Percentiles rank a stretch among this genome's conserved stretches.
phyloP scores from a whole-genome alignment of 2,888 invertebrate species.

The Andrena praecox region DNA sequence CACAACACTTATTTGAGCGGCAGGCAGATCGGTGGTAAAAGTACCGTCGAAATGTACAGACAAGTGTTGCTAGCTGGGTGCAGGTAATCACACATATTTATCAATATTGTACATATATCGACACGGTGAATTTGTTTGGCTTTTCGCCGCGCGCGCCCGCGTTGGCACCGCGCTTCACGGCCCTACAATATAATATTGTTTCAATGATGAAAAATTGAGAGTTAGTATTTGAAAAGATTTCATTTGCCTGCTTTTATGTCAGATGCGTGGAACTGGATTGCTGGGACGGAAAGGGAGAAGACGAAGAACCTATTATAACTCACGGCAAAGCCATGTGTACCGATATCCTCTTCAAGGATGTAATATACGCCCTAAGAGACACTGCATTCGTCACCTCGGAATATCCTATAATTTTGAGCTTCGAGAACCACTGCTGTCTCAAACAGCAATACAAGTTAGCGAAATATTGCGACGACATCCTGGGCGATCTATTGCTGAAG shows the following conservation, averaged over 20 bases:
- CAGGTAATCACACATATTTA: conserved; percentile 68
- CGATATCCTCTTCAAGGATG: conserved; percentile 88
- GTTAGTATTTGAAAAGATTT: too few relatives aligned
- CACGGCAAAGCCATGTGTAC: conserved; percentile 92
- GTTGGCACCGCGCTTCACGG: too few relatives aligned
- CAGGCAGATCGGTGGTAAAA: conserved; percentile 89
- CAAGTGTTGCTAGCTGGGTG: conserved; percentile 83
- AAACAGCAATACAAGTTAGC: conserved; percentile 90
- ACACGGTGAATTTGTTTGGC: too few relatives aligned
- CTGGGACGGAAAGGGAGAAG: conserved; percentile 89
- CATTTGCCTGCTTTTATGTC: not conserved
- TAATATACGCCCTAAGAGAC: conserved; percentile 89
- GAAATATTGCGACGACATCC: conserved; percentile 89
- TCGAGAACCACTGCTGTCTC: conserved; percentile 90
- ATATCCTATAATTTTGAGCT: conserved; percentile 89
- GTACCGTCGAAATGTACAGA: conserved; percentile 89
- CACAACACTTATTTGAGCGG: conserved; percentile 88
- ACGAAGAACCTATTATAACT: conserved; percentile 90
- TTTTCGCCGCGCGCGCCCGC: too few relatives aligned
- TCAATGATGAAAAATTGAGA: too few relatives aligned
- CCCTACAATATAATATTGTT: too few relatives aligned
- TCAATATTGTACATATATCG: not conserved
- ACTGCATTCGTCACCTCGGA: conserved; percentile 90
- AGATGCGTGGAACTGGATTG: conserved; percentile 90
- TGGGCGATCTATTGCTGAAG: conserved; percentile 88